A percentile compares a stretch with the other conserved stretches of the same genome.
phyloP scores from a whole-genome alignment of 2,797 vertebrate species.

The Sebastes jordani region DNA sequence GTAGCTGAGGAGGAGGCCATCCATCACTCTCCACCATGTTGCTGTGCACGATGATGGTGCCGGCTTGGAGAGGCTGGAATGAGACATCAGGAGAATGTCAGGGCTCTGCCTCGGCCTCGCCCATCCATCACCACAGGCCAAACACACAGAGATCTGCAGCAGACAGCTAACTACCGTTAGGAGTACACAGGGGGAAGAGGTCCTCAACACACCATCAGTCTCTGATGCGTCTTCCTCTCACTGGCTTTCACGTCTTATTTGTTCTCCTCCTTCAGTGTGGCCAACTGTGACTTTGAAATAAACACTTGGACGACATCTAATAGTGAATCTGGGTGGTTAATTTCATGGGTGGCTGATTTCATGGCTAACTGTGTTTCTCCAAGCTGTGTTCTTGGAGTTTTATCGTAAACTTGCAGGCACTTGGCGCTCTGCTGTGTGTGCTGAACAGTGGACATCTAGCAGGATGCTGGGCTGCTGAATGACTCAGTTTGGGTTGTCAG shows the following conservation, averaged over 20 bases:
- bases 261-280: conserved; percentile 10
- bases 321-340: conserved; percentile 63
- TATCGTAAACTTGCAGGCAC: conserved; percentile 30
- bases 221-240: conserved; percentile 22
- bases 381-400: conserved; percentile 49
- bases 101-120: conserved; percentile 35
- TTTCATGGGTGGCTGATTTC: conserved; percentile 69
- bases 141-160: conserved; percentile 47
- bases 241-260: conserved; percentile 42
- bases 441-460: conserved; percentile 47
- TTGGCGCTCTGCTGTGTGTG: conserved; percentile 47
- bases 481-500: conserved; percentile 72
- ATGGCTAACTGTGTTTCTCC: conserved; percentile 46
- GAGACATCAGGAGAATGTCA: conserved; percentile 74
- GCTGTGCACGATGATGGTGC: conserved; percentile 31
- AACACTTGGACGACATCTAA: conserved; percentile 33
- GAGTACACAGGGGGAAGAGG: conserved; percentile 41
- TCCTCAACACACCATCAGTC: conserved; percentile 35
- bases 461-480: conserved; percentile 67
- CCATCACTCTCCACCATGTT: conserved; percentile 54
- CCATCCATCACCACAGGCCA: conserved; percentile 69
- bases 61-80: conserved; percentile 47
- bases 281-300: conserved; percentile 25
- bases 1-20: conserved; percentile 52
- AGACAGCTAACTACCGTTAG: conserved; percentile 42